phyloP scores from a whole-genome alignment of 2,888 invertebrate genomes.

The Carpatolechia fugitivella region DNA sequence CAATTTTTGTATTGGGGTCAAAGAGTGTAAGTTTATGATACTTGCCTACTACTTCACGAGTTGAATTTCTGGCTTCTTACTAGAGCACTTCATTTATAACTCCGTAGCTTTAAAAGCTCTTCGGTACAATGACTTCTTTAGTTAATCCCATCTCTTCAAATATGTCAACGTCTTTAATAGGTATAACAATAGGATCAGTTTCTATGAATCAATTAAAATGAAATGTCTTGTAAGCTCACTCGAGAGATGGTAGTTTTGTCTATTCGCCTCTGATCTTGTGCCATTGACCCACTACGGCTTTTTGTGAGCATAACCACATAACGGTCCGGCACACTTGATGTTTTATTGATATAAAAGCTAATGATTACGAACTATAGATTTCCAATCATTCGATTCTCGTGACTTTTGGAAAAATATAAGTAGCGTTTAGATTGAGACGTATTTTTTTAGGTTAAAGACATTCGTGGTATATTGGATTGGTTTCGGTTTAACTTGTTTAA shows the following conservation, averaged over 20 bases:
- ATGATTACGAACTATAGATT: constrained; percentile 52
- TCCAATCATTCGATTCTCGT: constrained; percentile 23
- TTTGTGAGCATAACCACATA: constrained; percentile 72
- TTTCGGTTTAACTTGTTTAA: too few relatives aligned
- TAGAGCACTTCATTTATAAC: too few relatives aligned
- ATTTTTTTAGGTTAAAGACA: background rate
- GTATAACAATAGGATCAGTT: constrained; percentile 11
- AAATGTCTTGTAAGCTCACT: constrained; percentile 30
- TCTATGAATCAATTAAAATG: constrained; percentile 27
- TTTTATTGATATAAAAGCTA: constrained; percentile 67
- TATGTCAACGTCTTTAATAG: constrained; percentile 5
- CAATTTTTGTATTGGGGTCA: background rate
- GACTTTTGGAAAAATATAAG: background rate
- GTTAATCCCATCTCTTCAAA: background rate
- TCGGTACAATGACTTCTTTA: too few relatives aligned
- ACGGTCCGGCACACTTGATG: constrained; percentile 71
- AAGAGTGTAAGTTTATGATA: background rate
- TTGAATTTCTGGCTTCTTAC: background rate
- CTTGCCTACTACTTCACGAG: background rate
- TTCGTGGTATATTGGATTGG: too few relatives aligned
- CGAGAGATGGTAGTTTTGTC: constrained; percentile 6
- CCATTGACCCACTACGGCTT: constrained; percentile 73
- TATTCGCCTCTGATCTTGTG: constrained; percentile 45
- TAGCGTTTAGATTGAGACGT: background rate
- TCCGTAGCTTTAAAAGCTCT: too few relatives aligned